Percentiles rank a stretch among this genome's conserved stretches.
phyloP scores from a whole-genome alignment of 1,140 invertebrate genomes.

The Holcopasites calliopsidis region DNA sequence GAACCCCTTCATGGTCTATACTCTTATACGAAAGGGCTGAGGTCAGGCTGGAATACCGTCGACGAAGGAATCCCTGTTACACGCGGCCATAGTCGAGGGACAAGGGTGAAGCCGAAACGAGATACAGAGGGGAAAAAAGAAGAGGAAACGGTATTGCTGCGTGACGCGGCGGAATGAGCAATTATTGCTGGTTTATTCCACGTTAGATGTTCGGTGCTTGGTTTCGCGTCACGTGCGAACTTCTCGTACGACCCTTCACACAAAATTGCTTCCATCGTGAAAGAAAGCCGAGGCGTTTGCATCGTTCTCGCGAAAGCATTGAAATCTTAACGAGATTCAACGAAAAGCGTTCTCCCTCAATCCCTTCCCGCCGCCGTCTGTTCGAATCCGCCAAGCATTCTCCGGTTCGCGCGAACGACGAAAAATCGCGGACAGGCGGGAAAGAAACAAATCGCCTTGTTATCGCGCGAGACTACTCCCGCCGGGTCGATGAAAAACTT shows the following conservation, averaged over 20 bases:
- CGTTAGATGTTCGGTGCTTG: constrained; percentile 35
- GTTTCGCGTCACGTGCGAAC: not conserved
- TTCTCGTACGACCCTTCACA: not conserved
- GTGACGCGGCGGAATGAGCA: constrained; percentile 64
- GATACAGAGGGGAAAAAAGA: constrained; percentile 31
- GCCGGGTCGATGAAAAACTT: constrained; percentile 29
- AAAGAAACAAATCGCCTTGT: no score
- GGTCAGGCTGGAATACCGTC: not conserved
- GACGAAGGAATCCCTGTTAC: no score
- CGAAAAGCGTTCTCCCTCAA: no score
- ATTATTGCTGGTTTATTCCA: constrained; percentile 61
- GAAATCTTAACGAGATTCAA: no score
- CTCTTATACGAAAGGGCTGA: constrained; percentile 1
- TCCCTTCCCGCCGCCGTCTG: no score
- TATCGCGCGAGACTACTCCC: constrained; percentile 45
- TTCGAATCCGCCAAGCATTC: no score
- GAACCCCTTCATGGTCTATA: not conserved
- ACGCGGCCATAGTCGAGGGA: no score
- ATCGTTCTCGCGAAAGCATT: no score
- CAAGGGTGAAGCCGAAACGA: not conserved
- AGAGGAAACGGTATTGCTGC: constrained; percentile 50
- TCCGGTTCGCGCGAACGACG: not conserved
- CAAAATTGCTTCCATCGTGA: no score
- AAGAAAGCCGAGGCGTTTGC: not conserved
- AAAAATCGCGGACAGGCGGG: constrained; percentile 16